Conservation (phyloP, 2,888 invertebrate species). For the Tenthredo notha region DNA sequence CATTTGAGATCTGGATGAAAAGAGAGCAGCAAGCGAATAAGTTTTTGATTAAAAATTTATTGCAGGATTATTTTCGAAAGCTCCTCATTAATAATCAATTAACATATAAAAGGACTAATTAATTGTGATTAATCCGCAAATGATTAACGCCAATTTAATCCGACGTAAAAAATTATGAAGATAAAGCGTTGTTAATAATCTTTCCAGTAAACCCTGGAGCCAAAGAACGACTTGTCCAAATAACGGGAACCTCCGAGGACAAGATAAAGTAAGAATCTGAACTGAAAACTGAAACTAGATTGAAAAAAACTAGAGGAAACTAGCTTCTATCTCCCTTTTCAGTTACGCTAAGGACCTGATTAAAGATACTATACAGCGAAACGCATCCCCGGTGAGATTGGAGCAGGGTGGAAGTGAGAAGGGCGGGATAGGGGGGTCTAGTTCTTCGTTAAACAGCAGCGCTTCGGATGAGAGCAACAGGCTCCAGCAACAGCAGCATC, state of each 20-base stretch:
- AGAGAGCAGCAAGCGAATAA: not conserved
- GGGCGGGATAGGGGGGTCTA: conserved; percentile 85
- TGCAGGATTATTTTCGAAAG: no score
- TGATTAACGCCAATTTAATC: conserved; percentile 55
- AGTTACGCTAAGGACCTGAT: conserved; percentile 96
- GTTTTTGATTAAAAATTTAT: not conserved
- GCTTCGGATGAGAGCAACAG: conserved; percentile 83
- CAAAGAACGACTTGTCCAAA: conserved; percentile 96
- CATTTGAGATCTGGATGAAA: not conserved
- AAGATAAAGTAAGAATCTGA: conserved; percentile 89
- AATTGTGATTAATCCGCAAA: conserved; percentile 58
- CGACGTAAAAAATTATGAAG: conserved; percentile 20
- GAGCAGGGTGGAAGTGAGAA: conserved; percentile 80
- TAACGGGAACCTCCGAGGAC: conserved; percentile 96
- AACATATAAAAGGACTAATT: conserved; percentile 48
- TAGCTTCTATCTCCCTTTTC: conserved; percentile 54
- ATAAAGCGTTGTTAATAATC: conserved; percentile 56
- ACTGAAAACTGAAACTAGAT: not conserved
- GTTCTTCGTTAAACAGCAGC: conserved; percentile 89
- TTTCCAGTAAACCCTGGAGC: conserved; percentile 95
- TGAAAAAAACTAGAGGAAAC: conserved; percentile 45
- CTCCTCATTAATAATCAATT: not conserved
- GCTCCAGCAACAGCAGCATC: conserved; percentile 70
- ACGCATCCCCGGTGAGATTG: conserved; percentile 93
- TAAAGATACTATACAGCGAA: conserved; percentile 96